Evolutionary conservation across 2,797 vertebrate genomes (phyloP).

Genomic region (Schizothorax lantsangensis): DNA sequence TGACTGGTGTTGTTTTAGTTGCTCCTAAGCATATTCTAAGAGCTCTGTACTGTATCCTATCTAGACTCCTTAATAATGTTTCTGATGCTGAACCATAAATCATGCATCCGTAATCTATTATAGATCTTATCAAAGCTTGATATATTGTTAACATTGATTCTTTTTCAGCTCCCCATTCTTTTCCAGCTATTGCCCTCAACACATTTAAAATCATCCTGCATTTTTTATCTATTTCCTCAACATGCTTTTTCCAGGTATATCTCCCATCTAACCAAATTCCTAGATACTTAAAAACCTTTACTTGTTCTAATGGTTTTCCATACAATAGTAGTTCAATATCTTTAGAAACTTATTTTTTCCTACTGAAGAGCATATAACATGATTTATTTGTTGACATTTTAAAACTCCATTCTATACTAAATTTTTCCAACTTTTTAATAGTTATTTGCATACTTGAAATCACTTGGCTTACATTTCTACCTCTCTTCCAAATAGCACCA

Average conservation of each 20-base stretch:
- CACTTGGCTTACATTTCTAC: not conserved
- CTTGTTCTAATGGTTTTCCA: not conserved
- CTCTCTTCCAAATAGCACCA: too few relatives aligned
- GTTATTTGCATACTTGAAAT: not conserved
- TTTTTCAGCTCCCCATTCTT: not conserved
- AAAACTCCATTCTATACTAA: not conserved
- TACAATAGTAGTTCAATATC: not conserved
- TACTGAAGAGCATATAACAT: not conserved
- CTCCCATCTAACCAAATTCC: not conserved
- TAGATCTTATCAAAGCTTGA: too few relatives aligned
- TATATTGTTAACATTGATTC: not conserved
- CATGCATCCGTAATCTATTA: too few relatives aligned
- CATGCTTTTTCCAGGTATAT: not conserved
- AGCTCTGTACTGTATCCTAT: too few relatives aligned
- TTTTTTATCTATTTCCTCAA: not conserved
- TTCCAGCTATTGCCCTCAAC: not conserved
- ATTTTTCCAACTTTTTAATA: too few relatives aligned
- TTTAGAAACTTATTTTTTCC: not conserved
- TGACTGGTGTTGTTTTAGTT: not conserved
- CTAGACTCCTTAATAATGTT: too few relatives aligned
- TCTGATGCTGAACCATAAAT: too few relatives aligned
- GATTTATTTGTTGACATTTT: not conserved
- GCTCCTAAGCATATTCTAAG: too few relatives aligned
- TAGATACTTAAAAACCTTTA: not conserved
- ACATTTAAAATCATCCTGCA: not conserved